phyloP scores from a whole-genome alignment of 2,888 invertebrate species.

The Darwinula stevensoni region DNA sequence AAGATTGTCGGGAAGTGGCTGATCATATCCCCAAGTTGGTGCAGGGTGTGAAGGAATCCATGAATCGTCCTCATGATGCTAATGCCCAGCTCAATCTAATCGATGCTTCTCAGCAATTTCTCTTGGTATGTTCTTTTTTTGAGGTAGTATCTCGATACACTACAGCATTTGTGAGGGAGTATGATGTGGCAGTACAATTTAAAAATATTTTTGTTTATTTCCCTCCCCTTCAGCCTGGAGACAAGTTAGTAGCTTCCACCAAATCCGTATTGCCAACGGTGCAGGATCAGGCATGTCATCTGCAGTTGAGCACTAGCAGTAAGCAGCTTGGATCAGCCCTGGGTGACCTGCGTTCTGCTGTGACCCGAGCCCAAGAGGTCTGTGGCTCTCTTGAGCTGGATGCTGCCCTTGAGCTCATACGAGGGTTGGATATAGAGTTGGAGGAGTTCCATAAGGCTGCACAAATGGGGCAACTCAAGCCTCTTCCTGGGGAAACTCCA shows the following conservation, averaged over 20 bases:
- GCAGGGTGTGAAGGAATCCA: conserved; percentile 39
- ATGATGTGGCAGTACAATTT: too few species aligned
- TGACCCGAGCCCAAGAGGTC: conserved; percentile 31
- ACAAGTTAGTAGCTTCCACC: conserved; percentile 40
- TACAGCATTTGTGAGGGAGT: too few species aligned
- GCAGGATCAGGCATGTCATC: conserved; percentile 37
- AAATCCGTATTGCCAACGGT: conserved; percentile 57
- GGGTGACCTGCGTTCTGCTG: conserved; percentile 28
- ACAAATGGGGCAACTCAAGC: conserved; percentile 33
- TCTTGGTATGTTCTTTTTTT: too few species aligned
- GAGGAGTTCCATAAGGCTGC: conserved; percentile 47
- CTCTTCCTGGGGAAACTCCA: conserved; percentile 56
- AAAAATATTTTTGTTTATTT: too few species aligned
- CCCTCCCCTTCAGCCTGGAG: conserved; percentile 22
- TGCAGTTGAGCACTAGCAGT: conserved; percentile 37
- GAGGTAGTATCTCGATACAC: too few species aligned
- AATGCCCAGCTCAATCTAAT: conserved; percentile 48
- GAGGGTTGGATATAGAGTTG: conserved; percentile 46
- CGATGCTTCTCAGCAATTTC: conserved; percentile 49
- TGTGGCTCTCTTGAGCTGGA: conserved; percentile 53
- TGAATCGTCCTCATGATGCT: conserved; percentile 34
- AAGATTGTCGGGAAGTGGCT: conserved; percentile 23
- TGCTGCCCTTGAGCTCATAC: conserved; percentile 44
- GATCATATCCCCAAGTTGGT: conserved; percentile 52
- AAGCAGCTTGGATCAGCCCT: conserved; percentile 32